Percentiles rank a stretch among this genome's conserved stretches.
Conservation (phyloP, 2,113 vertebrate species). For the Apistogramma diplotaenia region DNA sequence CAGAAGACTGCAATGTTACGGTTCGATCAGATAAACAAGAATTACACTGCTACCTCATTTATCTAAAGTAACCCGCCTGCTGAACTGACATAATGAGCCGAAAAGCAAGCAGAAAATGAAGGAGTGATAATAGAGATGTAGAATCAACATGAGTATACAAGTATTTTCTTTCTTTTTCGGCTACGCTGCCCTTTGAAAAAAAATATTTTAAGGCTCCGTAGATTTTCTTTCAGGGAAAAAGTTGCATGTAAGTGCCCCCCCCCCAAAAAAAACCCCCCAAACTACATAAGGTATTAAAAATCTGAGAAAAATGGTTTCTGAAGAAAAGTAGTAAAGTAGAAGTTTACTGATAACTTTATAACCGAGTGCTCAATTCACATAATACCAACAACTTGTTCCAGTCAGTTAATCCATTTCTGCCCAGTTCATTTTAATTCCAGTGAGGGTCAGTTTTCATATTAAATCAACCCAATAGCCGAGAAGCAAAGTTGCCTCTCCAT, state of each 20-base stretch:
- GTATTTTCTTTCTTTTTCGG: neutral
- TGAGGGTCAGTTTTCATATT: neutral
- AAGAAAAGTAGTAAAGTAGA: neutral
- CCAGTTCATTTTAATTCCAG: neutral
- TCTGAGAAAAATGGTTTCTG: neutral
- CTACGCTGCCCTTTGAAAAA: neutral
- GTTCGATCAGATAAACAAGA: slow-evolving; percentile 38
- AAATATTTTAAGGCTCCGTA: neutral
- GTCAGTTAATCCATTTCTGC: neutral
- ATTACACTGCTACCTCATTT: slow-evolving; percentile 31
- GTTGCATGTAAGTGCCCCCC: neutral
- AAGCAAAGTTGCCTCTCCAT: neutral
- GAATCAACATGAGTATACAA: neutral
- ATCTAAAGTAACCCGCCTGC: slow-evolving; percentile 28
- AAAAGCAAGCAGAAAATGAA: neutral
- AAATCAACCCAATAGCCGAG: neutral
- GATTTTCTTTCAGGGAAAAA: neutral
- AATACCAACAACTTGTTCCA: neutral
- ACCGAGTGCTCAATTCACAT: neutral
- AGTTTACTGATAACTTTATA: neutral
- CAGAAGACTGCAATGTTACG: slow-evolving; percentile 11
- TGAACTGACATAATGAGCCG: slow-evolving; percentile 20
- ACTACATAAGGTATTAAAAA: neutral
- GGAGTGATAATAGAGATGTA: slow-evolving; percentile 1
- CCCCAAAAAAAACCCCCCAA: neutral